These are phyloP conservation scores for Tokudaia muenninki DNA, from an alignment of 2,797 vertebrate genomes.

Conservation along the genomic window DNA sequence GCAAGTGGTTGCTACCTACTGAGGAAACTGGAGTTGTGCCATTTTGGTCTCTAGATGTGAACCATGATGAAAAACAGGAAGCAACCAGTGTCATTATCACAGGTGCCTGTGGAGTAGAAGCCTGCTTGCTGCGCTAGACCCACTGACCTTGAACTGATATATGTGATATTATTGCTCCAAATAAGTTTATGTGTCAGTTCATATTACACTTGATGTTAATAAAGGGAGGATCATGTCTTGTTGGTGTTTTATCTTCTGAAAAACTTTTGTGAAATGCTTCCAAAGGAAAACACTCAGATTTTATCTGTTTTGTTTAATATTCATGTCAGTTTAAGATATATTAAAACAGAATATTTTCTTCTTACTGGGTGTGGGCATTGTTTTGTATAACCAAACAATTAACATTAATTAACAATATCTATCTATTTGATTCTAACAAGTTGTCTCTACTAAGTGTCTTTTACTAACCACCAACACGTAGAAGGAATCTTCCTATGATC, in stretches of 20 bases:
- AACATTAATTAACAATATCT: neutral
- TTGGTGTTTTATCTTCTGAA: neutral
- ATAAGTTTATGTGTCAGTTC: neutral
- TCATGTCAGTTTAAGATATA: neutral
- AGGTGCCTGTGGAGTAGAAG: no score
- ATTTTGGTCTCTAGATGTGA: neutral
- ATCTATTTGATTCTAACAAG: neutral
- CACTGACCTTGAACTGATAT: rapidly evolving
- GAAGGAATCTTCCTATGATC: rapidly evolving
- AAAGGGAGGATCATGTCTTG: neutral
- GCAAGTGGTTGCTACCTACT: neutral
- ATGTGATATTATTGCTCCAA: neutral
- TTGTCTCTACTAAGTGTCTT: rapidly evolving
- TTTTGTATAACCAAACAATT: neutral
- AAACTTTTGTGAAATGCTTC: neutral
- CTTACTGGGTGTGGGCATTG: rapidly evolving
- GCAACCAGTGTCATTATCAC: neutral
- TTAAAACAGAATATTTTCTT: neutral
- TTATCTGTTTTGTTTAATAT: neutral
- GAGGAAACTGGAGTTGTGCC: neutral
- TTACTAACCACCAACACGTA: rapidly evolving
- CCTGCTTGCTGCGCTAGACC: rapidly evolving
- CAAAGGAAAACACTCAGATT: neutral
- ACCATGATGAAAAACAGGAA: neutral
- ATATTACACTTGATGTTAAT: neutral